Evolutionary conservation across 2,797 vertebrate genomes (phyloP), one percentile per base, ranked within the genome.

Genomic region (Tolypeutes matacus): DNA sequence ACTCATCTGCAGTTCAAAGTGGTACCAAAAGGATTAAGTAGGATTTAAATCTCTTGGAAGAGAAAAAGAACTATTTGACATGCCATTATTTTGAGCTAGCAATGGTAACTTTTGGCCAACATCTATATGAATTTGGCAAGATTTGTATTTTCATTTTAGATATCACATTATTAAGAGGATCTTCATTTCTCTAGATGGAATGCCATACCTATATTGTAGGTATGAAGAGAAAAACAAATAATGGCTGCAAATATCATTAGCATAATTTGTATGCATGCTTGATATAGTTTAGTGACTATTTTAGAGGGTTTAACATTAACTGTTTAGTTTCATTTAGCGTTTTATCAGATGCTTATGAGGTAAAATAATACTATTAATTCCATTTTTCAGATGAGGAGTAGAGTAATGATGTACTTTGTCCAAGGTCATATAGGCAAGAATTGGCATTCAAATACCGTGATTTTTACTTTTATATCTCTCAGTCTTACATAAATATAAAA

Each of bases 161-260:
- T 31, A 5, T 29, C 17, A 83, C 25, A 51, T 25, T 88, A n/a
- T 39, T 89, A 70, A 89, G 20, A 80, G 14, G 0, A 62, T 87
- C 29, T 78, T 85, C 67, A 62, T 64, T 88, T 53, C 7, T 42
- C 11, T 64, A 93, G 29, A 18, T 31, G 9, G 31, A 62, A 49
- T 20, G 31, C 70, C 51, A 21, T 42, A 51, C 8, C 7, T 89
- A 21, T 91, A 27, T 5, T 86, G 5, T 36, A 78, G 6, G 4
- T 58, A 13, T 90, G 36, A 88, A 80, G 29, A 73, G 36, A 77
- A 96, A 91, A 88, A 31, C 31, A 89, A 94, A 7, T 17, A 15
- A 23, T 94, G 3, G 29, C 64, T 23, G 90, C n/a, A 64, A 73
- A 34, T 80, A 13, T 20, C 31, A 11, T 73, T 78, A 51, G 21